phyloP scores from a whole-genome alignment of 2,888 invertebrate genomes.

The Octonoba sinensis region DNA sequence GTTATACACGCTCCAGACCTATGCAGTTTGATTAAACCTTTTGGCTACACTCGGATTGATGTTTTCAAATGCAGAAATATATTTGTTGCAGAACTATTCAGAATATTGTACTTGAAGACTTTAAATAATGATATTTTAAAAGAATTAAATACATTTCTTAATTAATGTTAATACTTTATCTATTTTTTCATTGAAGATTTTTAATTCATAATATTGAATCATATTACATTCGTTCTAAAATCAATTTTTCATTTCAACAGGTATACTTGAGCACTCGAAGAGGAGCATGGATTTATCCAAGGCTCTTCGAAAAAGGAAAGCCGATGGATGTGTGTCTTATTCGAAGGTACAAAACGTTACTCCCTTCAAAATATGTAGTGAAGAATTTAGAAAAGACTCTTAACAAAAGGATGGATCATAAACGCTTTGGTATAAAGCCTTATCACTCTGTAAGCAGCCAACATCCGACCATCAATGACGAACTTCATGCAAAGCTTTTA shows the following conservation, averaged over 20 bases:
- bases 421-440: conserved; percentile 41
- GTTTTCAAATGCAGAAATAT: too few species aligned
- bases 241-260: conserved; percentile 64
- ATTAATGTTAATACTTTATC: too few species aligned
- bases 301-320: conserved; percentile 71
- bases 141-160: not conserved
- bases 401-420: conserved; percentile 45
- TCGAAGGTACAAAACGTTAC: conserved; percentile 42
- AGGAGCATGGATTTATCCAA: conserved; percentile 73
- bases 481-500: conserved; percentile 72
- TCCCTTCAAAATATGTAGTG: conserved; percentile 29
- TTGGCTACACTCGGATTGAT: too few species aligned
- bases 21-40: too few species aligned
- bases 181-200: too few species aligned
- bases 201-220: not conserved
- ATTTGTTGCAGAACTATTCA: too few species aligned
- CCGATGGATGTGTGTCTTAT: conserved; percentile 69
- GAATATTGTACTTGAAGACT: too few species aligned
- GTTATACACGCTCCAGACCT: too few species aligned
- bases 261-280: conserved; percentile 73
- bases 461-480: conserved; percentile 71
- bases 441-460: conserved; percentile 62
- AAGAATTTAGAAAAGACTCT: conserved; percentile 35
- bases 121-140: too few species aligned
- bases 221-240: not conserved